A percentile compares a stretch with the other conserved stretches of the same genome.
Evolutionary conservation across 2,797 vertebrate species (phyloP).

Genomic region (Serranus cabrilla): DNA sequence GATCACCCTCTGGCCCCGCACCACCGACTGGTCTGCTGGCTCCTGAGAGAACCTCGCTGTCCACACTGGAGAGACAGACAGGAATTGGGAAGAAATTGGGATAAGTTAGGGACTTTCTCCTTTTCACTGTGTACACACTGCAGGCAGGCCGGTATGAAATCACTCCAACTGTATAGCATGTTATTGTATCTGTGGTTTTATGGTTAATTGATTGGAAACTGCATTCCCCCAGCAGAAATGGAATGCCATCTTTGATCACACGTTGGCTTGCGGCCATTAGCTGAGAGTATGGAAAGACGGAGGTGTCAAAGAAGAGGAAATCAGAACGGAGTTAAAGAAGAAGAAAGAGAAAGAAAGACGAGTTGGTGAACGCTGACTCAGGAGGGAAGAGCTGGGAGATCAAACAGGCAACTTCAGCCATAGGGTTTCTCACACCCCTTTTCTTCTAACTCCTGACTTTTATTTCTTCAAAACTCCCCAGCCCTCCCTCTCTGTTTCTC

Average conservation of each 20-base stretch:
- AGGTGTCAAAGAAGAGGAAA: slow-evolving; percentile 58
- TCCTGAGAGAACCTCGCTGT: slow-evolving; percentile 94
- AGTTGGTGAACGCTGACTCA: slow-evolving; percentile 66
- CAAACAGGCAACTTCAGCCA: slow-evolving; percentile 72
- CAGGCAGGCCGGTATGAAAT: slow-evolving; percentile 13
- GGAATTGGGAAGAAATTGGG: slow-evolving; percentile 1
- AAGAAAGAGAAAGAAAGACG: slow-evolving; percentile 33
- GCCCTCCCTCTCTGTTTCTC: slow-evolving; percentile 57
- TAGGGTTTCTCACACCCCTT: slow-evolving; percentile 58
- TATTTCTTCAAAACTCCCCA: slow-evolving; percentile 59
- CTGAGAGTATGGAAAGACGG: slow-evolving; percentile 31
- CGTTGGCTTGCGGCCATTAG: slow-evolving; percentile 48
- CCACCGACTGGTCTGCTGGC: slow-evolving; percentile 95
- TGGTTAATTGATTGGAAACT: slow-evolving; percentile 63
- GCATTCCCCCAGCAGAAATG: slow-evolving; percentile 27
- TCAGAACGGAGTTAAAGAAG: slow-evolving; percentile 22
- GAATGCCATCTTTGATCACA: slow-evolving; percentile 63
- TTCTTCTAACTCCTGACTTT: slow-evolving; percentile 63
- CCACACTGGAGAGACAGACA: slow-evolving; percentile 72
- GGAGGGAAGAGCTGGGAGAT: slow-evolving; percentile 58
- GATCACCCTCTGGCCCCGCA: slow-evolving; percentile 91
- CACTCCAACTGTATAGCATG: neutral
- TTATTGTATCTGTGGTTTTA: slow-evolving; percentile 43
- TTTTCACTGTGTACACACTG: slow-evolving; percentile 10
- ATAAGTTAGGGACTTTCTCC: slow-evolving; percentile 48